phyloP scores from a whole-genome alignment of 2,888 invertebrate species.

The Hirtodrosophila trivittata region DNA sequence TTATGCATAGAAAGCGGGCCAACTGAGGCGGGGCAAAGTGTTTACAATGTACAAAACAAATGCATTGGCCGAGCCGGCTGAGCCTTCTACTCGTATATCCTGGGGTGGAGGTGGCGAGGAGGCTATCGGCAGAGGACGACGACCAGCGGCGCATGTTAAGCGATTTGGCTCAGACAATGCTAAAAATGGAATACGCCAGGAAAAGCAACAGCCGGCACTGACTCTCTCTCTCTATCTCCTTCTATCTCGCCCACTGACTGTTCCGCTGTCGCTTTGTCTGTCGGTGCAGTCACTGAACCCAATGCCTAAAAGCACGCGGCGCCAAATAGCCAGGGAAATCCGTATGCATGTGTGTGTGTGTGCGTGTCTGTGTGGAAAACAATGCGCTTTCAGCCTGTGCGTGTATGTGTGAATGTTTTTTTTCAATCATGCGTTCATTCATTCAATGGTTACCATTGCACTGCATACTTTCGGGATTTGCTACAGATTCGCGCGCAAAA shows the following conservation, averaged over 20 bases:
- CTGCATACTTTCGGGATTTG: slow-evolving; percentile 72
- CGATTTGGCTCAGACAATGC: slow-evolving; percentile 64
- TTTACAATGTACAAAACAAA: slow-evolving; percentile 42
- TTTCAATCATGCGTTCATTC: slow-evolving; percentile 74
- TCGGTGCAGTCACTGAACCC: slow-evolving; percentile 67
- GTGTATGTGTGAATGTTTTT: slow-evolving; percentile 53
- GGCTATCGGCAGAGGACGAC: slow-evolving; percentile 12
- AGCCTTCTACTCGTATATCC: too few species aligned
- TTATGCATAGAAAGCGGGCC: slow-evolving; percentile 47
- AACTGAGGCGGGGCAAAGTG: slow-evolving; percentile 24
- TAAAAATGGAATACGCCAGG: slow-evolving; percentile 19
- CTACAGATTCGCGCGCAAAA: slow-evolving; percentile 61
- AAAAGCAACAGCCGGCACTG: slow-evolving; percentile 57
- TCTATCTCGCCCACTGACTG: slow-evolving; percentile 3
- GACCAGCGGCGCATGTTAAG: slow-evolving; percentile 64
- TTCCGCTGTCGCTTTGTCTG: slow-evolving; percentile 1
- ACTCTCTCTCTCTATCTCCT: slow-evolving; percentile 1
- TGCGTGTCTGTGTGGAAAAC: slow-evolving; percentile 27
- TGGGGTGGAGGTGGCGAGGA: not conserved
- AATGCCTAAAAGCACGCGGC: slow-evolving; percentile 52
- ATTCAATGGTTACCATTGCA: slow-evolving; percentile 64
- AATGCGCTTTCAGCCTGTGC: slow-evolving; percentile 19
- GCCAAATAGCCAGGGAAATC: slow-evolving; percentile 33
- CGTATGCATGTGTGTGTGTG: slow-evolving; percentile 19
- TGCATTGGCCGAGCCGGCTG: slow-evolving; percentile 6